These are phyloP conservation scores for Rotaria macrura DNA, from an alignment of 2,888 invertebrate species.

Conservation along the genomic window DNA sequence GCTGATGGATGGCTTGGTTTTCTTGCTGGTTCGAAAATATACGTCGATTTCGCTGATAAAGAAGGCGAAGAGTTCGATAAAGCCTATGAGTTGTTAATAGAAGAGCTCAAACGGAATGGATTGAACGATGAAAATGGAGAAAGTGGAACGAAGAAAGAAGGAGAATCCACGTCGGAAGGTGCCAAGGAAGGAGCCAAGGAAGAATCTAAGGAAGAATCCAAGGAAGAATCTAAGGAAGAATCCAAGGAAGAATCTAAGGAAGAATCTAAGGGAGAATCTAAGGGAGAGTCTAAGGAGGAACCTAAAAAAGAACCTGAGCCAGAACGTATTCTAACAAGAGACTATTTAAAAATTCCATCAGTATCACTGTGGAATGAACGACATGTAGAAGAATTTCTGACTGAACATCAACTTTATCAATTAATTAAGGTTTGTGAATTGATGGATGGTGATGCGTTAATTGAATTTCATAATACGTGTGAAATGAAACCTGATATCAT, in stretches of 20 bases:
- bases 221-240: too few relatives aligned
- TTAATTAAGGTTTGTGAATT: not conserved
- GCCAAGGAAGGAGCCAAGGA: too few relatives aligned
- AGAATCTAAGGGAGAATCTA: too few relatives aligned
- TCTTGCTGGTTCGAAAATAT: not conserved
- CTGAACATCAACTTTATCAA: not conserved
- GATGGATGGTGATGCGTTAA: not conserved
- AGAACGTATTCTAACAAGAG: not conserved
- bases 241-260: too few relatives aligned
- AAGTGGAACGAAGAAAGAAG: not conserved
- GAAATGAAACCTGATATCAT: not conserved
- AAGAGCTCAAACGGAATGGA: not conserved
- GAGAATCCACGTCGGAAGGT: not conserved
- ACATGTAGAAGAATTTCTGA: not conserved
- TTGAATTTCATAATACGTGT: not conserved
- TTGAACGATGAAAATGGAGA: not conserved
- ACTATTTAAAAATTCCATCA: not conserved
- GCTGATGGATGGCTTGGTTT: slow-evolving; percentile 16
- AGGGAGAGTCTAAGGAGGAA: too few relatives aligned
- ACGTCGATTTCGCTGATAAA: not conserved
- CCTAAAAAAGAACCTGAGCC: not conserved
- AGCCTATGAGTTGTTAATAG: not conserved
- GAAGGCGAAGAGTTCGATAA: not conserved
- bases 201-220: too few relatives aligned
- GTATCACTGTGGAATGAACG: not conserved